phyloP scores from a whole-genome alignment of 2,888 invertebrate species.

The Thymelicus acteon region DNA sequence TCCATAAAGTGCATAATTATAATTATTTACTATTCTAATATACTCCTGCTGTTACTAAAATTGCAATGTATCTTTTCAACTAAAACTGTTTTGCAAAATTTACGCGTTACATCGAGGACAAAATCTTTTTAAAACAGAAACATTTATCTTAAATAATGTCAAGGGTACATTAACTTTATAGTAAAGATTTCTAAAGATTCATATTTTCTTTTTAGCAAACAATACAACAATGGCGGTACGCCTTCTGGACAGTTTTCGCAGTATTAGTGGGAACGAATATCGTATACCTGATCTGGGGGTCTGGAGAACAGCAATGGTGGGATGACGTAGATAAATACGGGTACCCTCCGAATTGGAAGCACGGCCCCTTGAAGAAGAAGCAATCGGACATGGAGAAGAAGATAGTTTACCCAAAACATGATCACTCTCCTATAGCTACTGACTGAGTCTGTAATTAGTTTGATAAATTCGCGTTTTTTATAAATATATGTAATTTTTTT shows the following conservation, averaged over 20 bases:
- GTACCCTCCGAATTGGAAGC: constrained; percentile 72
- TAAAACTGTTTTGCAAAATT: too few relatives aligned
- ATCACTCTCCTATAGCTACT: constrained; percentile 67
- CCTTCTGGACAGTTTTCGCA: constrained; percentile 91
- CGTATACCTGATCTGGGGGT: constrained; percentile 89
- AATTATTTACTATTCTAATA: too few relatives aligned
- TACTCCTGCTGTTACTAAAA: background rate
- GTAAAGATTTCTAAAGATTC: too few relatives aligned
- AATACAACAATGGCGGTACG: constrained; percentile 88
- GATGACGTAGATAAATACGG: constrained; percentile 85
- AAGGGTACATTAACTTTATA: too few relatives aligned
- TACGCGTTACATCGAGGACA: too few relatives aligned
- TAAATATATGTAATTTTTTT: background rate
- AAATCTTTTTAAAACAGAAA: too few relatives aligned
- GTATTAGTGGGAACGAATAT: constrained; percentile 88
- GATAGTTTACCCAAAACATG: constrained; percentile 69
- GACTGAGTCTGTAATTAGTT: constrained; percentile 47
- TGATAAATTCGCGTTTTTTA: background rate
- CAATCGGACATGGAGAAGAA: constrained; percentile 60
- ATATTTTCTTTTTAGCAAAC: constrained; percentile 77
- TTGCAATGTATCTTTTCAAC: background rate
- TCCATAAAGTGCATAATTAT: too few relatives aligned
- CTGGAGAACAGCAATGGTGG: constrained; percentile 92
- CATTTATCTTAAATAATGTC: too few relatives aligned
- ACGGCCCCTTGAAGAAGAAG: constrained; percentile 64